Conservation (phyloP, 1,140 invertebrate genomes). For the Brachionus rotundiformis region DNA sequence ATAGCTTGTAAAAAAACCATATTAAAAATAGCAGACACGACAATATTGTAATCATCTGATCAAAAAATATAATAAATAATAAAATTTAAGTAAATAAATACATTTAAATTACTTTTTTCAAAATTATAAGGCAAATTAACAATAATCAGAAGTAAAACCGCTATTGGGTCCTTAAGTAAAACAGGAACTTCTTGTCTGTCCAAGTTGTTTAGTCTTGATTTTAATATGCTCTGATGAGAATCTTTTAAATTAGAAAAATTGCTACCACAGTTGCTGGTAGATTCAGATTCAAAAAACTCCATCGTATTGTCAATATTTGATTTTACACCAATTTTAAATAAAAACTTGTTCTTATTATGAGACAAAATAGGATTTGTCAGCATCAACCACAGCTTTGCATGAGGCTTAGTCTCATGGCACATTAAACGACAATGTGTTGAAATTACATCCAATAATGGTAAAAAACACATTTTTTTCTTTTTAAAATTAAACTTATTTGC, state of each 20-base stretch:
- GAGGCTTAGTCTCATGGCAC: conserved; percentile 40
- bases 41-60: conserved; percentile 82
- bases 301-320: conserved; percentile 60
- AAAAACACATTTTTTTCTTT: conserved; percentile 79
- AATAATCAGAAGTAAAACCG: conserved; percentile 81
- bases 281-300: conserved; percentile 54
- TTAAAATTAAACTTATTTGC: conserved; percentile 53
- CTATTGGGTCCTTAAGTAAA: conserved; percentile 77
- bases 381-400: conserved; percentile 43
- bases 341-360: conserved; percentile 17
- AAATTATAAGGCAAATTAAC: conserved; percentile 79
- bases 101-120: conserved; percentile 81
- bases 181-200: conserved; percentile 72
- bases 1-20: conserved; percentile 83
- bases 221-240: conserved; percentile 45
- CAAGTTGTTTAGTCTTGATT: conserved; percentile 57
- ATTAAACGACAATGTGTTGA: conserved; percentile 31
- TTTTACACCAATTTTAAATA: conserved; percentile 41
- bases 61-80: too few relatives aligned
- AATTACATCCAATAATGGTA: conserved; percentile 40
- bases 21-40: conserved; percentile 83
- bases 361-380: neutral
- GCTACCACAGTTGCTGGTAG: neutral
- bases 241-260: conserved; percentile 35
- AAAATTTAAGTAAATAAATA: too few relatives aligned